Evolutionary conservation across 2,888 invertebrate species (phyloP).

Genomic region (Lithodes maja): DNA sequence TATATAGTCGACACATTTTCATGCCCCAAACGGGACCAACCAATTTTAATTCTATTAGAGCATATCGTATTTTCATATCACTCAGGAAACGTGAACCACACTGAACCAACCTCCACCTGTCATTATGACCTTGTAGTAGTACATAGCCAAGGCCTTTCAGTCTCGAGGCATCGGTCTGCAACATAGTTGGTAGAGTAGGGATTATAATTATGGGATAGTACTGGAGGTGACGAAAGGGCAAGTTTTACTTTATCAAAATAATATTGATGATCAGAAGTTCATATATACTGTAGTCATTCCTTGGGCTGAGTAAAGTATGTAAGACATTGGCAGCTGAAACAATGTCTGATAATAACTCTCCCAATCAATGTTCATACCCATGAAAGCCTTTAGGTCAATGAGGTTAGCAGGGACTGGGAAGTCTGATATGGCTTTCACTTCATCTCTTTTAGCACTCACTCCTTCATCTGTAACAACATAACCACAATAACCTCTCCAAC

Average conservation of each 20-base stretch:
- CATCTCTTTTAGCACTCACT: neutral
- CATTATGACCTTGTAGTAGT: slow-evolving; percentile 38
- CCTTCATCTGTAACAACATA: no score
- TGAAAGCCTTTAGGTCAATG: neutral
- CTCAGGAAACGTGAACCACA: slow-evolving; percentile 33
- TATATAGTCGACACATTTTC: no score
- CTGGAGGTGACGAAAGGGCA: neutral
- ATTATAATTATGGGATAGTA: neutral
- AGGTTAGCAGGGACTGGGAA: neutral
- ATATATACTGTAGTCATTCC: neutral
- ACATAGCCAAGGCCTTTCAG: slow-evolving; percentile 49
- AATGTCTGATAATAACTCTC: neutral
- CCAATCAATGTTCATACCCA: neutral
- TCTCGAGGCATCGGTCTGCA: slow-evolving; percentile 14
- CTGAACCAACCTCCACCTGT: slow-evolving; percentile 18
- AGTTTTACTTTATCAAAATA: neutral
- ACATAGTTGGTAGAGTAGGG: neutral
- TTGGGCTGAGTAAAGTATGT: neutral
- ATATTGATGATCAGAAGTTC: neutral
- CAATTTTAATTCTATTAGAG: slow-evolving; percentile 58
- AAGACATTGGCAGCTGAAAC: neutral
- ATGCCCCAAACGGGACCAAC: no score
- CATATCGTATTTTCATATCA: slow-evolving; percentile 58
- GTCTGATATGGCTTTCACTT: neutral
- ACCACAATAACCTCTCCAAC: no score